Evolutionary conservation across 2,113 vertebrate genomes (phyloP).

Genomic region (Myodes glareolus): DNA sequence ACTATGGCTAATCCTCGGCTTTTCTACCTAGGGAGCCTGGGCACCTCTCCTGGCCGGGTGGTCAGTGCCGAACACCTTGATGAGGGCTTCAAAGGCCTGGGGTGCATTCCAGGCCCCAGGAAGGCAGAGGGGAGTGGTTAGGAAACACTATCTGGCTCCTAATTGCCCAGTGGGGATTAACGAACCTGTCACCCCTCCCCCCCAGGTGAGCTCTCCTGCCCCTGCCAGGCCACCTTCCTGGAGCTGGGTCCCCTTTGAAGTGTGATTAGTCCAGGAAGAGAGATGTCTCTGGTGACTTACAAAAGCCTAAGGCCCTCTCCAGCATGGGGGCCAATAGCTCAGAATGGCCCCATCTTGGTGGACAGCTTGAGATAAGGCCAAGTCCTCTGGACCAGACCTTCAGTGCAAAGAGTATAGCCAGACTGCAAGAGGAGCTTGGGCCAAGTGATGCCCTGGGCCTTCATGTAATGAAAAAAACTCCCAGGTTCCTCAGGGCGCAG

Average conservation of each 20-base stretch:
- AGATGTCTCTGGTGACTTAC: conserved; percentile 83
- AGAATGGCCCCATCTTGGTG: no score
- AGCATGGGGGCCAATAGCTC: not conserved
- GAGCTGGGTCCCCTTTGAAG: conserved; percentile 81
- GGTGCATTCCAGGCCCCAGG: conserved; percentile 81
- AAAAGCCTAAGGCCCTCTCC: conserved; percentile 8
- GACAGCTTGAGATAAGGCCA: not conserved
- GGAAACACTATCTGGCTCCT: conserved; percentile 85
- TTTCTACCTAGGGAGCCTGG: conserved; percentile 64
- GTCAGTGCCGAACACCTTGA: conserved; percentile 65
- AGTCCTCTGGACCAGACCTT: not conserved
- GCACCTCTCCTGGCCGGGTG: conserved; percentile 76
- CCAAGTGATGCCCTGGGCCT: rapidly evolving
- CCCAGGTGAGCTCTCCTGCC: conserved; percentile 83
- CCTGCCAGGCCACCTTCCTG: conserved; percentile 80
- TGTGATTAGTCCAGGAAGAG: conserved; percentile 82
- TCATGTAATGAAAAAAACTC: rapidly evolving
- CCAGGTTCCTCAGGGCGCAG: not conserved
- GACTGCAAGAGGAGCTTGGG: not conserved
- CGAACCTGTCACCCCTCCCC: conserved; percentile 71
- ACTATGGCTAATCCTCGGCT: conserved; percentile 80
- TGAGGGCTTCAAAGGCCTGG: conserved; percentile 84
- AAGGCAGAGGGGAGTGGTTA: conserved; percentile 72
- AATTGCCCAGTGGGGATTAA: conserved; percentile 84
- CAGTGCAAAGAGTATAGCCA: no score